phyloP scores from a whole-genome alignment of 2,113 vertebrate species.

The Oryzias javanicus region DNA sequence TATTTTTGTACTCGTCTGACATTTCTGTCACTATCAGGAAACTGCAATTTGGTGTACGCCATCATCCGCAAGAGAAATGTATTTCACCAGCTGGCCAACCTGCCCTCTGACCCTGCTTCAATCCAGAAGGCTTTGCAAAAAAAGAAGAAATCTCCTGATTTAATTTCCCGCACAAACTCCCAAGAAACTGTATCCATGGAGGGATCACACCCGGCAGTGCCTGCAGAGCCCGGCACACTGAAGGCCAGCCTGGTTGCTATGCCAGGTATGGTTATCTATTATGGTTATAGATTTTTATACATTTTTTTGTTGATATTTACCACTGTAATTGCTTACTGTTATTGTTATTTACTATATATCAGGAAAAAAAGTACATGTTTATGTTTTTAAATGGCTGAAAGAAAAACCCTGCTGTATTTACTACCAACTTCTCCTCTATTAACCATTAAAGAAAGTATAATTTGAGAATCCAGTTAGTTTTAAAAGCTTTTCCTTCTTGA shows the following conservation, averaged over 20 bases:
- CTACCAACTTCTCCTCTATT: background rate
- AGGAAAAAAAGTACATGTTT: too few relatives aligned
- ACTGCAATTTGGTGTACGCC: conserved; percentile 95
- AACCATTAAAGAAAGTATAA: too few relatives aligned
- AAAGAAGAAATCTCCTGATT: conserved; percentile 84
- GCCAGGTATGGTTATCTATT: conserved; percentile 80
- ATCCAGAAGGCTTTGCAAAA: conserved; percentile 95
- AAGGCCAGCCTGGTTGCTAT: conserved; percentile 93
- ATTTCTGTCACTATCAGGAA: conserved; percentile 70
- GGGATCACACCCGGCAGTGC: conserved; percentile 90
- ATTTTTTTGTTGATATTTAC: background rate
- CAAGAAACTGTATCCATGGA: conserved; percentile 96
- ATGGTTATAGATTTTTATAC: too few relatives aligned
- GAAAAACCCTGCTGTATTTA: background rate
- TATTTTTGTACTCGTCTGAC: background rate
- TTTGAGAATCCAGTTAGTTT: too few relatives aligned
- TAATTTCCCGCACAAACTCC: conserved; percentile 90
- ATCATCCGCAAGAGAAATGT: conserved; percentile 95
- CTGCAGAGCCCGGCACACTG: conserved; percentile 92
- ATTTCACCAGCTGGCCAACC: conserved; percentile 96
- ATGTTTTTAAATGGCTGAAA: background rate
- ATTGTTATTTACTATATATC: background rate
- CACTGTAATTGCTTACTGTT: background rate
- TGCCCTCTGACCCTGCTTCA: conserved; percentile 83
- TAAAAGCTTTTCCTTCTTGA: too few relatives aligned